A percentile compares a stretch with the other conserved stretches of the same genome.
These are phyloP conservation scores for Serilophus lunatus DNA, from an alignment of 2,113 vertebrate genomes.

Conservation along the genomic window DNA sequence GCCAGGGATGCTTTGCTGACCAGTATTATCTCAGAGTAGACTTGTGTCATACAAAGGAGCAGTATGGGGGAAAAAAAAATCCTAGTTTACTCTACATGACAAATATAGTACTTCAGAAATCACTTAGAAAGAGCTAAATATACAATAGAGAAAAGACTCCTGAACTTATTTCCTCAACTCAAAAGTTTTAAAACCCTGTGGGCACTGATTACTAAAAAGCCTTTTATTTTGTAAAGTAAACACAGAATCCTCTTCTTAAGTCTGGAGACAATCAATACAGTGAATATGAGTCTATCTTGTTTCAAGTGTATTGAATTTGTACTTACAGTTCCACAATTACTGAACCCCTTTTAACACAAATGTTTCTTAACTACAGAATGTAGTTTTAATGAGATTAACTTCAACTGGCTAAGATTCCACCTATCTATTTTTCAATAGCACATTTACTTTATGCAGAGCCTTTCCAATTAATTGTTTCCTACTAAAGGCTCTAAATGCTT, in stretches of 20 bases:
- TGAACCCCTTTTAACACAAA: background rate
- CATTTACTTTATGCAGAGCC: background rate
- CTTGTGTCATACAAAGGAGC: background rate
- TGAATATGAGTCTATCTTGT: background rate
- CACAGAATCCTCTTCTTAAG: background rate
- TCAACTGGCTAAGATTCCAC: background rate
- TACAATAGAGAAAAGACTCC: background rate
- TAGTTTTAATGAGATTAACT: background rate
- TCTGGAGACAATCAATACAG: background rate
- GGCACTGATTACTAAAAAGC: background rate
- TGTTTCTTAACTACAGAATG: background rate
- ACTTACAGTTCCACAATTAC: background rate
- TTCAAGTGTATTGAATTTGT: background rate
- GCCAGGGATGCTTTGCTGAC: background rate
- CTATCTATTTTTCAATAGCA: background rate
- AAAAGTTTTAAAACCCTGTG: background rate
- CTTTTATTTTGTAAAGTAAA: background rate
- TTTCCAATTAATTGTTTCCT: background rate
- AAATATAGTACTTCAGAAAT: background rate
- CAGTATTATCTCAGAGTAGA: background rate
- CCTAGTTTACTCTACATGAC: background rate
- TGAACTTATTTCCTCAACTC: background rate
- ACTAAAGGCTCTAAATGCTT: background rate
- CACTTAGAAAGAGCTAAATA: background rate
- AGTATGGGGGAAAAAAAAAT: background rate